Conservation (phyloP, 2,797 vertebrate species). For the Urophycis tenuis region DNA sequence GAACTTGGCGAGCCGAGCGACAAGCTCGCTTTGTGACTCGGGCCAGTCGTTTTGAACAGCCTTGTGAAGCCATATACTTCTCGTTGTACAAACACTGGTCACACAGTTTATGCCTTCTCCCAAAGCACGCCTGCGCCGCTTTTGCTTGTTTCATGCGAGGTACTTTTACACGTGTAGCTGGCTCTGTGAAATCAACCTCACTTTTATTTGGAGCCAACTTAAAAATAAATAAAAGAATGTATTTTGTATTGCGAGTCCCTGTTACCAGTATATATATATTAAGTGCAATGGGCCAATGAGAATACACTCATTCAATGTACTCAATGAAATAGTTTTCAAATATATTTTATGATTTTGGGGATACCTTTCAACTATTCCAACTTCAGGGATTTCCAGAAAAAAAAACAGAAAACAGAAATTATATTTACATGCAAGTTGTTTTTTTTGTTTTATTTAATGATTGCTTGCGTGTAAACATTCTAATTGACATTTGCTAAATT, state of each 20-base stretch:
- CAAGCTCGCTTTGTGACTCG: slow-evolving; percentile 15
- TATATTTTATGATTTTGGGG: slow-evolving; percentile 24
- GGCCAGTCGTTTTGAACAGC: slow-evolving; percentile 4
- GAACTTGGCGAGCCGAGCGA: background rate
- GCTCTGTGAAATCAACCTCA: background rate
- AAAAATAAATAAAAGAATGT: background rate
- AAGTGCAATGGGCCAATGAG: background rate
- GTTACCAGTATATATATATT: background rate
- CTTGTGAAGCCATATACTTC: background rate
- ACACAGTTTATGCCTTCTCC: background rate
- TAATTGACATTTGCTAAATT: slow-evolving; percentile 4
- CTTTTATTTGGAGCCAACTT: background rate
- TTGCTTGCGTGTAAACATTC: background rate
- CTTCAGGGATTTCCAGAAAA: slow-evolving; percentile 18
- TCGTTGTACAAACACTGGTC: background rate
- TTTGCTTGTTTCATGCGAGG: background rate
- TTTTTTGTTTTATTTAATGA: background rate
- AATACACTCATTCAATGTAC: background rate
- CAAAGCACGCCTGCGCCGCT: background rate
- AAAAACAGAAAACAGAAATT: too few species aligned
- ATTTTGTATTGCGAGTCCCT: background rate
- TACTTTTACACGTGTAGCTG: background rate
- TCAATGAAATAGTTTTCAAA: background rate
- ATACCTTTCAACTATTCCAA: slow-evolving; percentile 24
- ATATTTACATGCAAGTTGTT: background rate